Percentiles rank a stretch among this genome's conserved stretches.
These are phyloP conservation scores for Oryctes rhinoceros DNA, from an alignment of 1,140 invertebrate genomes.

Conservation along the genomic window DNA sequence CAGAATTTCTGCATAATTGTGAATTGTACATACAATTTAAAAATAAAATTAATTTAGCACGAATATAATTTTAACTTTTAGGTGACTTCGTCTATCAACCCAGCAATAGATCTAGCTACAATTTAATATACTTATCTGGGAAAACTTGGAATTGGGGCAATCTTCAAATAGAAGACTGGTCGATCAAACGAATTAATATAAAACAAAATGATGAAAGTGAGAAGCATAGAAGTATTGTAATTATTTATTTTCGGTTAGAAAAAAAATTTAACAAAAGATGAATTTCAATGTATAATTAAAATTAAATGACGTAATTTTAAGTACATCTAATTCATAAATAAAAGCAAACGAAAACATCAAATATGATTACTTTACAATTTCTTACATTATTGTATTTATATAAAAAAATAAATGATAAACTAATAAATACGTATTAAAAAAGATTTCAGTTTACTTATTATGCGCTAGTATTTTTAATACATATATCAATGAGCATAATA, in stretches of 20 bases:
- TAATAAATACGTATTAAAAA: conserved; percentile 32
- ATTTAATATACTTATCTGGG: too few species aligned
- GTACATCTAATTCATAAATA: conserved; percentile 10
- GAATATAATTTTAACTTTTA: too few species aligned
- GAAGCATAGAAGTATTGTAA: background rate
- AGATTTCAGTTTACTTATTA: conserved; percentile 42
- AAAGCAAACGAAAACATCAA: background rate
- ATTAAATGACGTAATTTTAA: background rate
- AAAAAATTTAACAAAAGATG: conserved; percentile 2
- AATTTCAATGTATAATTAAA: background rate
- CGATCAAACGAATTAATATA: too few species aligned
- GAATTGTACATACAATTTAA: too few species aligned
- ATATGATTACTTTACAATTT: background rate
- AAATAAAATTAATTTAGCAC: too few species aligned
- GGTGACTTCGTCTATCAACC: too few species aligned
- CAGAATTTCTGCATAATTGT: too few species aligned
- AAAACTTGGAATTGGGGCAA: too few species aligned
- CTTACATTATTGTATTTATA: background rate
- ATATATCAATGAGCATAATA: conserved; percentile 42
- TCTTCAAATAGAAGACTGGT: too few species aligned
- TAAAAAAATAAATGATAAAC: background rate
- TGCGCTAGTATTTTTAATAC: conserved; percentile 1
- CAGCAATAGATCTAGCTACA: too few species aligned
- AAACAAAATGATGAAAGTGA: background rate
- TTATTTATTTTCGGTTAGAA: conserved; percentile 16